These are phyloP conservation scores for Himalopsyche japonica DNA, from an alignment of 2,888 invertebrate species.

Conservation along the genomic window DNA sequence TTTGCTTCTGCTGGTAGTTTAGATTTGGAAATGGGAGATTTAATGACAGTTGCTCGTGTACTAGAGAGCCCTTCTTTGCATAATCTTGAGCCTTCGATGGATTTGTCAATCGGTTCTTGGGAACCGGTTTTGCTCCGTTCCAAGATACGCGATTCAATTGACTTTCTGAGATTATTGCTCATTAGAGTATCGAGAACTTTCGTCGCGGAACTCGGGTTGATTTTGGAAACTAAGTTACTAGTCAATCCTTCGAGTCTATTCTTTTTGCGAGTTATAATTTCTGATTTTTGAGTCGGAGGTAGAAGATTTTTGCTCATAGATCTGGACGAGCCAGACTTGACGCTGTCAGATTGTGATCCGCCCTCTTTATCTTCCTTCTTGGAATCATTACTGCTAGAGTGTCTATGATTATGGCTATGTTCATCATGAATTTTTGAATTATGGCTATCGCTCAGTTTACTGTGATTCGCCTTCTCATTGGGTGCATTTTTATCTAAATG, in stretches of 20 bases:
- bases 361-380: constrained; percentile 44
- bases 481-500: constrained; percentile 40
- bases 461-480: constrained; percentile 43
- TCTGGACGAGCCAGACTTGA: constrained; percentile 10
- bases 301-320: constrained; percentile 45
- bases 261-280: constrained; percentile 66
- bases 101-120: constrained; percentile 43
- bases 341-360: constrained; percentile 3
- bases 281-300: constrained; percentile 58
- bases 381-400: constrained; percentile 35
- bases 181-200: constrained; percentile 58
- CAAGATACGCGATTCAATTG: constrained; percentile 57
- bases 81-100: constrained; percentile 48
- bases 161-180: constrained; percentile 58
- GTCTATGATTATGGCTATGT: constrained; percentile 42
- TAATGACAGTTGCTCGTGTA: constrained; percentile 62
- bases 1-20: constrained; percentile 55
- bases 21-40: constrained; percentile 60
- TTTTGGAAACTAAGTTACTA: constrained; percentile 64
- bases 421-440: constrained; percentile 30
- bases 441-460: constrained; percentile 39
- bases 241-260: constrained; percentile 65
- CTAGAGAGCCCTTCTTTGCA: constrained; percentile 49
- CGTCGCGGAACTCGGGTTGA: constrained; percentile 59
- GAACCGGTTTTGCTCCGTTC: constrained; percentile 54